phyloP scores from a whole-genome alignment of 2,797 vertebrate genomes.

The Coreius guichenoti region DNA sequence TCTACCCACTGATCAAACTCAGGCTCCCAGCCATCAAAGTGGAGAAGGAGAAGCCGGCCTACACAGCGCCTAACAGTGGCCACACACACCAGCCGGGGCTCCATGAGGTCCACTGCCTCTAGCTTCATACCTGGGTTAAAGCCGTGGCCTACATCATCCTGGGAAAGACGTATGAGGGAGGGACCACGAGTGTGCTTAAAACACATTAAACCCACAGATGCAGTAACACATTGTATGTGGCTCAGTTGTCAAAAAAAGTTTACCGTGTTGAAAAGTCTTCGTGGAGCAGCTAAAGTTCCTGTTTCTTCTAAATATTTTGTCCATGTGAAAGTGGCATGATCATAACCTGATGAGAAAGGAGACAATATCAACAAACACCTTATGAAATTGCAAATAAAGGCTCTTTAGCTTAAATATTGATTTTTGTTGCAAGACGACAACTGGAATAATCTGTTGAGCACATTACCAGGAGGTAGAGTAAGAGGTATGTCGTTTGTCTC shows the following conservation, averaged over 20 bases:
- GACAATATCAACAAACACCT: background rate
- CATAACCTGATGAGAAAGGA: slow-evolving; percentile 77
- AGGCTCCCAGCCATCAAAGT: slow-evolving; percentile 95
- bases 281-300: slow-evolving; percentile 78
- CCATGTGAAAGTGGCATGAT: slow-evolving; percentile 86
- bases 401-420: background rate
- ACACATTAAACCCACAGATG: slow-evolving; percentile 14
- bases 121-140: slow-evolving; percentile 91
- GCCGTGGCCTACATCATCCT: slow-evolving; percentile 90
- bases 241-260: slow-evolving; percentile 59
- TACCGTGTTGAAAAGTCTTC: slow-evolving; percentile 89
- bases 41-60: slow-evolving; percentile 90
- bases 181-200: background rate
- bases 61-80: slow-evolving; percentile 89
- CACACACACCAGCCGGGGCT: slow-evolving; percentile 93
- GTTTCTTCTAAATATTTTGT: slow-evolving; percentile 85
- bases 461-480: slow-evolving; percentile 78
- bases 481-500: slow-evolving; percentile 86
- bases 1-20: slow-evolving; percentile 99
- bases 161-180: background rate
- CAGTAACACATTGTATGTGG: background rate
- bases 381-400: background rate
- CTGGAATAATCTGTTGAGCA: background rate
- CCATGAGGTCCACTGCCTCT: slow-evolving; percentile 96
- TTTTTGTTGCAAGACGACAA: background rate